Percentiles rank a stretch among this genome's conserved stretches.
phyloP scores from a whole-genome alignment of 2,888 invertebrate species.

The Hemistola chrysoprasaria region DNA sequence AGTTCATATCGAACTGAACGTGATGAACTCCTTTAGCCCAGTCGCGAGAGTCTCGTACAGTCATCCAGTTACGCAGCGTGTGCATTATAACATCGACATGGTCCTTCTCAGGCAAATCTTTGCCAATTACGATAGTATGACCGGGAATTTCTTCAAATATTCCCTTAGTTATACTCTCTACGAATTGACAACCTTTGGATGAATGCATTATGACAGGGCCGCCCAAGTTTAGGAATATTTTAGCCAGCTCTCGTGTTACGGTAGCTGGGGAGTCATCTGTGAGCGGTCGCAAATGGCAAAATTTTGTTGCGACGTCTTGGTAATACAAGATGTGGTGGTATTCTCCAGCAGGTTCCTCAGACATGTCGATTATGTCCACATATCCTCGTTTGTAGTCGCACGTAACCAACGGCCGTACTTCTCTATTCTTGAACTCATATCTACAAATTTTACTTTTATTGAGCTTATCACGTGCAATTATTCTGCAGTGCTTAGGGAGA shows the following conservation, averaged over 20 bases:
- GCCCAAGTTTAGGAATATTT: constrained; percentile 1
- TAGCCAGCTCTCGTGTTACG: background rate
- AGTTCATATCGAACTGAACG: constrained; percentile 1
- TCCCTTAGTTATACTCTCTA: too few species aligned
- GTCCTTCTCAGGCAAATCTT: too few species aligned
- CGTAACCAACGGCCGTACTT: too few species aligned
- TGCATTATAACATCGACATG: background rate
- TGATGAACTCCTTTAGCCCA: constrained; percentile 3
- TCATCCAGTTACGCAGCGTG: constrained; percentile 2
- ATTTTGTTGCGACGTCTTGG: constrained; percentile 1
- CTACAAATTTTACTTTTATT: too few species aligned
- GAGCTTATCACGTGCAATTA: too few species aligned
- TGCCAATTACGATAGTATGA: too few species aligned
- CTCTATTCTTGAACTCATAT: too few species aligned
- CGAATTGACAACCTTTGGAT: too few species aligned
- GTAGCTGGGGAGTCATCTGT: background rate
- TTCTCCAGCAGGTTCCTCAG: background rate
- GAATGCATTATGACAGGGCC: background rate
- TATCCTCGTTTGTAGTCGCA: background rate
- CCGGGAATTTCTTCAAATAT: too few species aligned
- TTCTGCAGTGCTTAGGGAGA: too few species aligned
- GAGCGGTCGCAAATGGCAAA: background rate
- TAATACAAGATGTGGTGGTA: constrained; percentile 6
- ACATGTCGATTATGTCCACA: constrained; percentile 4
- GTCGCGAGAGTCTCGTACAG: background rate